Evolutionary conservation across 2,113 vertebrate genomes (phyloP).

Genomic region (Forbesichthys papilliferus): DNA sequence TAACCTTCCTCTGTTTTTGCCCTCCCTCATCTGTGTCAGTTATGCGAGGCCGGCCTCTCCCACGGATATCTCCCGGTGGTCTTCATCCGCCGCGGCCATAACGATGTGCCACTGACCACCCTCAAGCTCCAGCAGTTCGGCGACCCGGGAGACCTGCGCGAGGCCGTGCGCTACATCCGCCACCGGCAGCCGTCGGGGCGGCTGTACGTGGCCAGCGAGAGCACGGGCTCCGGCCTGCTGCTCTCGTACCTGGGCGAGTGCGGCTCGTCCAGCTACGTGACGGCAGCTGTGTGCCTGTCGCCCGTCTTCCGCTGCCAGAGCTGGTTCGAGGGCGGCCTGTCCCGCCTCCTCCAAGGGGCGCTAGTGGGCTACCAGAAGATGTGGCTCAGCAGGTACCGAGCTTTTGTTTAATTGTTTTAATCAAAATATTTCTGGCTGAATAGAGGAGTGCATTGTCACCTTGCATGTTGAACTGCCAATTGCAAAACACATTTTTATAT

Average conservation of each 20-base stretch:
- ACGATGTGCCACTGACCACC: constrained; percentile 82
- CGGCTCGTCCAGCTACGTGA: constrained; percentile 83
- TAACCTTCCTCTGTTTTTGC: not conserved
- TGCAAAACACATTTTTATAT: too few relatives aligned
- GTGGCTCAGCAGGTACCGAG: constrained; percentile 77
- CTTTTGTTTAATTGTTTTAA: not conserved
- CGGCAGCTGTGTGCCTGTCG: constrained; percentile 81
- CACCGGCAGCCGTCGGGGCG: constrained; percentile 76
- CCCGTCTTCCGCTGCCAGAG: constrained; percentile 81
- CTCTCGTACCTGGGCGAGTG: constrained; percentile 85
- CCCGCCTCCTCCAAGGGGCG: constrained; percentile 71
- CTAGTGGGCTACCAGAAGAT: constrained; percentile 81
- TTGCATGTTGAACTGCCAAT: too few relatives aligned
- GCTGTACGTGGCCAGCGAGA: constrained; percentile 81
- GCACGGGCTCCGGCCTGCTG: constrained; percentile 81
- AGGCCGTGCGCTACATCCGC: constrained; percentile 81
- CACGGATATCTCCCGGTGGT: constrained; percentile 82
- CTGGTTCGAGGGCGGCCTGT: constrained; percentile 80
- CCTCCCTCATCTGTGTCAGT: constrained; percentile 49
- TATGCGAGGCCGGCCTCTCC: constrained; percentile 77
- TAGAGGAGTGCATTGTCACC: too few relatives aligned
- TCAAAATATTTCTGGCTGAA: too few relatives aligned
- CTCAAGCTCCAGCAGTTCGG: constrained; percentile 84
- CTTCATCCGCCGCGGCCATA: constrained; percentile 87
- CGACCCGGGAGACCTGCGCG: constrained; percentile 80